Percentiles rank a stretch among this genome's conserved stretches.
These are phyloP conservation scores for Lathronympha strigana DNA, from an alignment of 2,888 invertebrate genomes.

Conservation along the genomic window DNA sequence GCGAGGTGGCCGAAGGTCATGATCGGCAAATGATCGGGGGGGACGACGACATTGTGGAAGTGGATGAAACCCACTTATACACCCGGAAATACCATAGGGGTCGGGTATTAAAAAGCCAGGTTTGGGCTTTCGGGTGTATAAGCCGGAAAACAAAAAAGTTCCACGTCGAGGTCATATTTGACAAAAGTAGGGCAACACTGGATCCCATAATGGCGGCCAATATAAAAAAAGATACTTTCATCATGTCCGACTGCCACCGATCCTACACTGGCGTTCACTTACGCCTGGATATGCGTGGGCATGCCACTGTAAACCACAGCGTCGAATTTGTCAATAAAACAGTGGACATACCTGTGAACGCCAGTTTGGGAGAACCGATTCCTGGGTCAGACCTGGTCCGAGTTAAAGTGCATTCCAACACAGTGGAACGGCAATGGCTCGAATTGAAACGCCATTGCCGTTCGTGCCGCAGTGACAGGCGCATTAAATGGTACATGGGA, in stretches of 20 bases:
- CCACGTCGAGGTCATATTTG: not conserved
- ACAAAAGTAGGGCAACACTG: not conserved
- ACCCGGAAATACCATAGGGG: slow-evolving; percentile 11
- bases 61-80: slow-evolving; percentile 14
- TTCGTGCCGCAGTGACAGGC: not conserved
- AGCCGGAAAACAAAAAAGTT: not conserved
- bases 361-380: not conserved
- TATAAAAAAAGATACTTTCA: not conserved
- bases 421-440: slow-evolving; percentile 3
- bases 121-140: slow-evolving; percentile 1
- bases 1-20: slow-evolving; percentile 5
- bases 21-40: slow-evolving; percentile 1
- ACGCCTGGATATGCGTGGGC: slow-evolving; percentile 1
- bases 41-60: not conserved
- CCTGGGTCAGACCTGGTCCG: not conserved
- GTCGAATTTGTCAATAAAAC: not conserved
- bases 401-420: not conserved
- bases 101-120: not conserved
- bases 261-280: slow-evolving; percentile 3
- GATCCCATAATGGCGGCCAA: slow-evolving; percentile 9
- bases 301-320: slow-evolving; percentile 13
- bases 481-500: slow-evolving; percentile 2
- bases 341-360: not conserved
- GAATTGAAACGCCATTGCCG: slow-evolving; percentile 13
- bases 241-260: slow-evolving; percentile 6